A percentile compares a stretch with the other conserved stretches of the same genome.
phyloP scores from a whole-genome alignment of 2,113 vertebrate species.

The Sinosuthora webbiana region DNA sequence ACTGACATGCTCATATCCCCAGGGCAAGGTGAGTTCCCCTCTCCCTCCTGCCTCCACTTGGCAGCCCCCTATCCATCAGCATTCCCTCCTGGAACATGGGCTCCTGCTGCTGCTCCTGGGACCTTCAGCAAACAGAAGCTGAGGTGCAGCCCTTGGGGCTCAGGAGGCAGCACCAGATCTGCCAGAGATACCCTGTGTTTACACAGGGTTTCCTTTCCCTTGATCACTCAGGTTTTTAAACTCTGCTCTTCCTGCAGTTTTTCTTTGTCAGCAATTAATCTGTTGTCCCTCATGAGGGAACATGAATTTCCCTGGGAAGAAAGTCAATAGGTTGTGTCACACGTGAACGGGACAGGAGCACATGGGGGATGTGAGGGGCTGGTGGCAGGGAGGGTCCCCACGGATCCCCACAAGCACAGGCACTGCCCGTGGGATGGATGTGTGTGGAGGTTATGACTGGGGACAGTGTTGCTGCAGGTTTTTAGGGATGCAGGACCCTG shows the following conservation, averaged over 20 bases:
- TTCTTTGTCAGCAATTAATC: neutral
- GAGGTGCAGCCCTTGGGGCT: neutral
- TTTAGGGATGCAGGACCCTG: neutral
- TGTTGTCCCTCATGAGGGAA: neutral
- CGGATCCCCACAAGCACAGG: rapidly evolving
- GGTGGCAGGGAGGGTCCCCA: neutral
- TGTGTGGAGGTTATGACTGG: neutral
- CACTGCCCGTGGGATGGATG: neutral
- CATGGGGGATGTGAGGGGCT: rapidly evolving
- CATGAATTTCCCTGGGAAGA: neutral
- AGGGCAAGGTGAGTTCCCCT: neutral
- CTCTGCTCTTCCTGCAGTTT: neutral
- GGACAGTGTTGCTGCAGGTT: neutral
- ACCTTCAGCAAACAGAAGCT: neutral
- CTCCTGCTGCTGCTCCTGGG: neutral
- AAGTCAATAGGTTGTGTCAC: neutral
- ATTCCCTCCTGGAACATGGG: neutral
- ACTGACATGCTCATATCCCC: rapidly evolving
- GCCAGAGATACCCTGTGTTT: neutral
- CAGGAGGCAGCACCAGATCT: neutral
- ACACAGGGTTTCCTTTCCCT: conserved; percentile 25
- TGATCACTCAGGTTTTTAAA: neutral
- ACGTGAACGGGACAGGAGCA: rapidly evolving
- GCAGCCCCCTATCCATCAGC: neutral
- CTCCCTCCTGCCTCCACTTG: neutral